phyloP scores from a whole-genome alignment of 2,797 vertebrate species.

The Pseudocheirus occidentalis region DNA sequence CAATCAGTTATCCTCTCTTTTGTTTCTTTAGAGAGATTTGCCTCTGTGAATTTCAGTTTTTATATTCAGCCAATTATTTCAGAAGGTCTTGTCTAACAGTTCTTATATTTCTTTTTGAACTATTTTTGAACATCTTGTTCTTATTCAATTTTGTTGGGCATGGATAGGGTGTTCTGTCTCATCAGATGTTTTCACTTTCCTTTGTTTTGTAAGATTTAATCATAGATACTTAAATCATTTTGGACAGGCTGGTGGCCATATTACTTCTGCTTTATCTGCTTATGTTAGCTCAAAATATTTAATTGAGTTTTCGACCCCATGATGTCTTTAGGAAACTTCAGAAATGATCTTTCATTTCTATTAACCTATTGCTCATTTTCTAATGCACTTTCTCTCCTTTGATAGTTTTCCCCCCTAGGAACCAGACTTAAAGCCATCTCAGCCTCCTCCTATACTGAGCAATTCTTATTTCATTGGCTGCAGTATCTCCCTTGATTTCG shows the following conservation, averaged over 20 bases:
- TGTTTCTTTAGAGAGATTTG: neutral
- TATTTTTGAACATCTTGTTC: neutral
- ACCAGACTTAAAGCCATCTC: neutral
- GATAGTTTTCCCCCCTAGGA: neutral
- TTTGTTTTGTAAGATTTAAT: neutral
- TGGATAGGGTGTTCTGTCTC: neutral
- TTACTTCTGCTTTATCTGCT: neutral
- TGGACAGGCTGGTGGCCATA: neutral
- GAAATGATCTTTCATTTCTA: neutral
- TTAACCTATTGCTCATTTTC: neutral
- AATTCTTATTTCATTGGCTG: neutral
- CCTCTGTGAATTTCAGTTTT: neutral
- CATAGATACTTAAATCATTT: neutral
- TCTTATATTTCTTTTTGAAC: neutral
- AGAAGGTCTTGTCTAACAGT: neutral
- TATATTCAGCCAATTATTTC: neutral
- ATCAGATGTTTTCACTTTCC: neutral
- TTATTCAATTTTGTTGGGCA: neutral
- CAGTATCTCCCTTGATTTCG: neutral
- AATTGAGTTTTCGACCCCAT: neutral
- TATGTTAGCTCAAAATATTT: neutral
- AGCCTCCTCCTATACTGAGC: neutral
- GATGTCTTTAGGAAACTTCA: neutral
- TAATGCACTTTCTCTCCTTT: neutral
- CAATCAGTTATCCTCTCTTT: neutral